Conservation (phyloP, 2,113 vertebrate species). For the Jaculus jaculus region DNA sequence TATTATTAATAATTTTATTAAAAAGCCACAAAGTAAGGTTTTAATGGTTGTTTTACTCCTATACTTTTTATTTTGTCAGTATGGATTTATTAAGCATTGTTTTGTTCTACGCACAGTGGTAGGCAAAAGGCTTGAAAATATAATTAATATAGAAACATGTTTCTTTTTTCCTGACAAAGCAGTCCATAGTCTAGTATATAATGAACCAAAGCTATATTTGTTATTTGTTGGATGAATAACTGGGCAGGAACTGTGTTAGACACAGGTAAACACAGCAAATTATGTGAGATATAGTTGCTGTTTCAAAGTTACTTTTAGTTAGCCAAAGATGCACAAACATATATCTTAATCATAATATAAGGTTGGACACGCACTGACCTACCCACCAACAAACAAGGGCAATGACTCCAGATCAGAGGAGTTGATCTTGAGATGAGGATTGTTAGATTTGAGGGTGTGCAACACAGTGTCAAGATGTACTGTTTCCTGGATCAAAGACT, state of each 20-base stretch:
- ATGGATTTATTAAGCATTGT: not conserved
- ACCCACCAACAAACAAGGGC: not conserved
- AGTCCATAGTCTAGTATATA: not conserved
- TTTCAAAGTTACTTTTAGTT: not conserved
- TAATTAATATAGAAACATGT: not conserved
- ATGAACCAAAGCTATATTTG: not conserved
- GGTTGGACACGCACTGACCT: not conserved
- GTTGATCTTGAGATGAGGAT: not conserved
- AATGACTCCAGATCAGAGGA: not conserved
- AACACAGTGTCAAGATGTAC: too few species aligned
- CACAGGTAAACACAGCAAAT: not conserved
- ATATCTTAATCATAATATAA: not conserved
- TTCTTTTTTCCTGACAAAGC: not conserved
- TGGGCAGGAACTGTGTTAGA: not conserved
- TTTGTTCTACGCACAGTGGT: not conserved
- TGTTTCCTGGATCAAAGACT: too few species aligned
- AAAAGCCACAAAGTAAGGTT: not conserved
- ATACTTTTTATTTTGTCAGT: not conserved
- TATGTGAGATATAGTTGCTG: not conserved
- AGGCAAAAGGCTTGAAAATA: not conserved
- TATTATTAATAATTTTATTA: not conserved
- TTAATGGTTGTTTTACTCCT: too few species aligned
- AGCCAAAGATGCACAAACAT: not conserved
- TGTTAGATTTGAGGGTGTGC: too few species aligned
- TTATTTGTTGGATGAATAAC: not conserved